Base-by-base conservation (phyloP, 2,113 vertebrate genomes). In the Phasianus colchicus region DNA sequence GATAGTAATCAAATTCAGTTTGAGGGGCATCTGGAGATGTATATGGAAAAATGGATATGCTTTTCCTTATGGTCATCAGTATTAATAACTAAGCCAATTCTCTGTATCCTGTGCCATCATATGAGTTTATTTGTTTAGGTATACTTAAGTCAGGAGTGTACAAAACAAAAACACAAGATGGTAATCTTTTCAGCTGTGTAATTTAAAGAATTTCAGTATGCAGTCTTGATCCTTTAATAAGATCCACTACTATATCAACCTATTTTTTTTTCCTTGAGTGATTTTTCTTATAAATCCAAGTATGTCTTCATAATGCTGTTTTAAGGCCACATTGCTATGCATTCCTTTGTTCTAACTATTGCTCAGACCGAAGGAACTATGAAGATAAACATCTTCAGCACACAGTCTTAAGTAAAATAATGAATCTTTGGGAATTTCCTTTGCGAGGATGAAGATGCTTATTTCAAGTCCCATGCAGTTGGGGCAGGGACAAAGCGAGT, bases 221-320 rank as follows among this genome's bases (percentile, higher is more conserved):
- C 60, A 73, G 34, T 42, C 67, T 55, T 91, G 50, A 42, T 80
- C 71, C 42, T 89, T 63, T 45, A 78, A 18, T 67, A 34, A 77
- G 69, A 77, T 74, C 71, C 67, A 55, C 67, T 55, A n/a, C 54
- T 74, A 3, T 19, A 83, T 25, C 29, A 15, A 29, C 29, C 5
- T 38, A 5, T 54, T 30, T 58, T 67, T 76, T 85, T 83, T 77
- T 20, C n/a, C 13, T 81, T 21, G 32, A 47, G 17, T 74, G 25
- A 50, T 52, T 89, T 94, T 92, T 86, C 22, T 40, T 76, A 30
- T 64, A 83, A 91, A 71, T 86, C 64, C 57, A 55, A 95, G 83
- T 75, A n/a, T 21, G 45, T 85, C 82, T 85, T 54, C 71, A 5
- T 30, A 48, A 38, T 42, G 50, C 29, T 89, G 43, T 92, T 88